These are phyloP conservation scores for Ptychodera flava DNA, from an alignment of 35 echinoderm and acorn worm species.

Conservation along the genomic window DNA sequence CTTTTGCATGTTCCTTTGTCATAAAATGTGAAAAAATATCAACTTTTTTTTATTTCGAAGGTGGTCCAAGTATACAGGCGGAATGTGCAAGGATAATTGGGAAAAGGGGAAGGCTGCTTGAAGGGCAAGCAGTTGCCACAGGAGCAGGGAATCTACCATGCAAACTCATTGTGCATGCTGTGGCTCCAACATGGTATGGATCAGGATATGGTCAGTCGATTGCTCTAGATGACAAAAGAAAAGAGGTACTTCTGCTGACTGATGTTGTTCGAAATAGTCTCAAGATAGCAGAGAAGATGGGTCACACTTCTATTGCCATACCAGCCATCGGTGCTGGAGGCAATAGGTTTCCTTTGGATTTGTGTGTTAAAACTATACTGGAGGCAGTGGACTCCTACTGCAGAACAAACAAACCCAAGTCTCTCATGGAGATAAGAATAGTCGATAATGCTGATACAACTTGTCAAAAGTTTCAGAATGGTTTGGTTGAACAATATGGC, in stretches of 20 bases:
- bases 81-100: conserved; percentile 24
- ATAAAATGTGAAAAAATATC: no score
- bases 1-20: no score
- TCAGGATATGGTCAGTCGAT: no score
- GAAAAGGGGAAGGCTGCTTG: neutral
- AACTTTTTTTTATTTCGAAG: conserved; percentile 7
- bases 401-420: neutral
- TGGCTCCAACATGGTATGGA: conserved; percentile 21
- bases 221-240: neutral
- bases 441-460: no score
- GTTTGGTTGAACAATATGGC: no score
- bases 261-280: neutral
- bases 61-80: conserved; percentile 26
- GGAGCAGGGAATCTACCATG: conserved; percentile 34
- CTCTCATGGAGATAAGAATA: no score
- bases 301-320: conserved; percentile 23
- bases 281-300: neutral
- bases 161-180: conserved; percentile 33
- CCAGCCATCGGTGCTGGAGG: conserved; percentile 38
- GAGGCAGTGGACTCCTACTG: conserved; percentile 15
- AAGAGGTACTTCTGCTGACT: conserved; percentile 3
- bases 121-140: conserved; percentile 24
- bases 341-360: conserved; percentile 28
- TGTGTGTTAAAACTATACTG: conserved; percentile 11
- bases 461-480: conserved; percentile 20